These are phyloP conservation scores for Halichondria panicea DNA, from an alignment of 37 sponge, comb jelly and placozoan genomes.

Conservation along the genomic window DNA sequence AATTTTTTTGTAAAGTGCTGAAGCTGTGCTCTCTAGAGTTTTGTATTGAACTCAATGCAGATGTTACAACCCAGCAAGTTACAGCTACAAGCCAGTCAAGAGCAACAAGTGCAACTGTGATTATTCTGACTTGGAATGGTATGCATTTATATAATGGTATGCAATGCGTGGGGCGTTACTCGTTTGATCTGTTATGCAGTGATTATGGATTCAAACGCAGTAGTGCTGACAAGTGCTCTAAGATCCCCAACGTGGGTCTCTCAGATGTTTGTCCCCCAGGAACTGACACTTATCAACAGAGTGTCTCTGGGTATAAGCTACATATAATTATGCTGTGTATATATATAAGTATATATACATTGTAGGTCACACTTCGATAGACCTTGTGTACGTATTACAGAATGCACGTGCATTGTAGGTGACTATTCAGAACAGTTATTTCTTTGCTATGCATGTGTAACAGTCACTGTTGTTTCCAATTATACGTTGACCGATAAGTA, in stretches of 20 bases:
- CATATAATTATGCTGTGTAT: no score
- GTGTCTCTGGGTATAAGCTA: constrained; percentile 48
- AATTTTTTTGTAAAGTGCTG: background rate
- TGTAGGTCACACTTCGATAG: no score
- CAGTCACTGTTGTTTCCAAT: background rate
- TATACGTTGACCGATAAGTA: background rate
- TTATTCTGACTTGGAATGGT: constrained; percentile 58
- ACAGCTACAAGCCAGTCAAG: constrained; percentile 14
- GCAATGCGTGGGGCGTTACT: background rate
- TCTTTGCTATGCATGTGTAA: no score
- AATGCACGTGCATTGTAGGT: no score
- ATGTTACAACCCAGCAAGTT: constrained; percentile 52
- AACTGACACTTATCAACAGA: constrained; percentile 9
- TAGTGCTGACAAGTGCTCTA: background rate
- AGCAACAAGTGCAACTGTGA: constrained; percentile 20
- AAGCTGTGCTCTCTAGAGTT: no score
- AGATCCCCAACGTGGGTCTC: background rate
- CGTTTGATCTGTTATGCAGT: constrained; percentile 10
- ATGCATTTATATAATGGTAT: background rate
- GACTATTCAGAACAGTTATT: no score
- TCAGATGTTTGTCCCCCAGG: constrained; percentile 46
- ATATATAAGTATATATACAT: no score
- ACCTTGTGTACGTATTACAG: no score
- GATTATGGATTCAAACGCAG: constrained; percentile 46
- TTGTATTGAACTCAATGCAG: background rate